Percentiles rank a stretch among this genome's conserved stretches.
phyloP scores from a whole-genome alignment of 1,140 invertebrate species.

The Asbolus verrucosus region DNA sequence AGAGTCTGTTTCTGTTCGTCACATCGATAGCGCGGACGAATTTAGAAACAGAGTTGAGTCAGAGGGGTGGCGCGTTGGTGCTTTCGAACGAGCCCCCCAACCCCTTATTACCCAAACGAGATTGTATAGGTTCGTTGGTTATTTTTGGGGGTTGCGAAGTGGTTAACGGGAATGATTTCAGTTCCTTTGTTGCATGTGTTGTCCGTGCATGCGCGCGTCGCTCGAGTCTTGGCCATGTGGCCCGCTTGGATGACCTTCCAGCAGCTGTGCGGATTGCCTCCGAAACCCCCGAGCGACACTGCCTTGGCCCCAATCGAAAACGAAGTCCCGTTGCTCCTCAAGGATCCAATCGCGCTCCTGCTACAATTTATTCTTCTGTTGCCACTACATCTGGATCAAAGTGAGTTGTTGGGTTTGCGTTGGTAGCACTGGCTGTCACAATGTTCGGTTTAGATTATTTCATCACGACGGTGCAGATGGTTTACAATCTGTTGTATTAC shows the following conservation, averaged over 20 bases:
- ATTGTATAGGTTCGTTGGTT: conserved; percentile 81
- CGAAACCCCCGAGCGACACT: conserved; percentile 57
- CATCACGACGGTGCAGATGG: conserved; percentile 83
- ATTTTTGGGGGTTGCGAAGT: too few species aligned
- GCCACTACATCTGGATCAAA: conserved; percentile 86
- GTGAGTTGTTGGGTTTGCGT: too few species aligned
- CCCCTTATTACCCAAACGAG: conserved; percentile 79
- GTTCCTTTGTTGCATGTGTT: conserved; percentile 91
- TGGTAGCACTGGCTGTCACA: too few species aligned
- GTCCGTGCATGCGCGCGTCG: conserved; percentile 80
- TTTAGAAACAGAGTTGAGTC: conserved; percentile 91
- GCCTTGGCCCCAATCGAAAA: conserved; percentile 68
- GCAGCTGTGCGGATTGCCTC: conserved; percentile 70
- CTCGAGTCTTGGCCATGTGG: conserved; percentile 74
- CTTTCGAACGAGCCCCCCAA: conserved; percentile 70
- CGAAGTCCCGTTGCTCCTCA: conserved; percentile 85
- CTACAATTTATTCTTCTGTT: conserved; percentile 89
- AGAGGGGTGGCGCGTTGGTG: conserved; percentile 83
- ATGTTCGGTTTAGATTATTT: conserved; percentile 87
- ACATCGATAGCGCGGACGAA: conserved; percentile 93
- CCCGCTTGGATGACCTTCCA: conserved; percentile 75
- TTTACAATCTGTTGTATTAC: conserved; percentile 91
- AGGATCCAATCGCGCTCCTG: conserved; percentile 86
- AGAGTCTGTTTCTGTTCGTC: conserved; percentile 89
- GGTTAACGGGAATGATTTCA: too few species aligned